A percentile compares a stretch with the other conserved stretches of the same genome.
These are phyloP conservation scores for Podabrus alpinus DNA, from an alignment of 2,888 invertebrate species.

Conservation along the genomic window DNA sequence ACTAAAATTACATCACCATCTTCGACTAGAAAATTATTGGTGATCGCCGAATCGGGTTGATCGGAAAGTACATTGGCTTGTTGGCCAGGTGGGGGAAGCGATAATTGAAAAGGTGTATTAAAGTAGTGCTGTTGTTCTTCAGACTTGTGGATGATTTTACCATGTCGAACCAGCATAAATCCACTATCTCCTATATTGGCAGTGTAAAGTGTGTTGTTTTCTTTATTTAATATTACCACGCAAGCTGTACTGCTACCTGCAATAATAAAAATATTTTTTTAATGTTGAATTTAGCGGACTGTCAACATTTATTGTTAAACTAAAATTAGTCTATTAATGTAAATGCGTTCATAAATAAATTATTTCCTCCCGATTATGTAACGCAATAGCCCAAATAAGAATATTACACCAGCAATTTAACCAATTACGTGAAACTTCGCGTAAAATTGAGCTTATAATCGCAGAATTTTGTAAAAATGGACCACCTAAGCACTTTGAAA, in stretches of 20 bases:
- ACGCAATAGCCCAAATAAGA: not conserved
- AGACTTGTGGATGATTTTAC: constrained; percentile 87
- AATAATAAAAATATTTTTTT: constrained; percentile 34
- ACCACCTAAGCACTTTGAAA: not conserved
- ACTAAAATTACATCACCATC: constrained; percentile 93
- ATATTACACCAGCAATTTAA: not conserved
- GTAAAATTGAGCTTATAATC: not conserved
- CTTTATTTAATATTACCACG: constrained; percentile 89
- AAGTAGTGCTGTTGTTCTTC: constrained; percentile 99
- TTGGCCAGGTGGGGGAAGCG: constrained; percentile 89
- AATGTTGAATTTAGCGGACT: not conserved
- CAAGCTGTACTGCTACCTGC: constrained; percentile 97
- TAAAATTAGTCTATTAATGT: not conserved
- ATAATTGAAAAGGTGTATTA: constrained; percentile 97
- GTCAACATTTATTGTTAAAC: no score
- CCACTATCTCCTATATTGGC: constrained; percentile 99
- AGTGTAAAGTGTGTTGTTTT: constrained; percentile 87
- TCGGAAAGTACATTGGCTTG: constrained; percentile 88
- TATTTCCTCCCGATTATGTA: not conserved
- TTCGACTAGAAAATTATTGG: constrained; percentile 83
- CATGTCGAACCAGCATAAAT: constrained; percentile 88
- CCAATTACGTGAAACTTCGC: not conserved
- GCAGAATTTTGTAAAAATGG: not conserved
- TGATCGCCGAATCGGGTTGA: constrained; percentile 91
- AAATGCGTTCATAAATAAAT: not conserved